Base-by-base conservation (phyloP, 1,140 invertebrate genomes). In the Planococcus citri region DNA sequence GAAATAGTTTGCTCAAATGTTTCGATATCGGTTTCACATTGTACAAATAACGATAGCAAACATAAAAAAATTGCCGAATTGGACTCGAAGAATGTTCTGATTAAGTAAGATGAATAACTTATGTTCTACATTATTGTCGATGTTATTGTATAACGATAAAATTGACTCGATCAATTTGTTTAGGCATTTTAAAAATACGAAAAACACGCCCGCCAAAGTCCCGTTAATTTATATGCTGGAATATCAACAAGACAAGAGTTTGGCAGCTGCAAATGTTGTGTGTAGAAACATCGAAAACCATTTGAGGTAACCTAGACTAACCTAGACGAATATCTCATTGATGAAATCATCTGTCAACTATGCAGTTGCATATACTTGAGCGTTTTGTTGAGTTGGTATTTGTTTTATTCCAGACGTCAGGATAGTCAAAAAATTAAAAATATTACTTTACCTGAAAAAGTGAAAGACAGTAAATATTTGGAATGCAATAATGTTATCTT, bases 361-460 rank as follows among this genome's bases (percentile, higher is more conserved):
- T n/a, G n/a, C n/a, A n/a, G n/a, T n/a, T n/a, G n/a, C n/a, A n/a
- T n/a, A n/a, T n/a, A n/a, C n/a, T n/a, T n/a, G n/a, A n/a, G n/a
- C n/a, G n/a, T n/a, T n/a, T n/a, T n/a, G n/a, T n/a, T n/a, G n/a
- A n/a, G n/a, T n/a, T n/a, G n/a, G n/a, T n/a, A n/a, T n/a, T n/a
- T 64, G 20, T 64, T 64, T 64, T 64, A 1, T 64, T 64, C 2
- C 20, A 64, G 60, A 21, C 2, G 60, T 4, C 60, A 64, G 24
- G 60, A 64, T 64, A 64, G 60, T 64, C 60, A 64, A 25, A 64
- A 64, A 27, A 64, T 64, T 24, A 64, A 64, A 64, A 64, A 64
- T 25, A 24, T 20, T 14, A 64, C 1, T 64, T 24, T 64, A 64
- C 60, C 60, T 1, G 10, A 25, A 27, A 64, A 64, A 64, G 22